Evolutionary conservation across 2,797 vertebrate genomes (phyloP), one percentile per base, ranked within the genome.

Genomic region (Esox lucius): DNA sequence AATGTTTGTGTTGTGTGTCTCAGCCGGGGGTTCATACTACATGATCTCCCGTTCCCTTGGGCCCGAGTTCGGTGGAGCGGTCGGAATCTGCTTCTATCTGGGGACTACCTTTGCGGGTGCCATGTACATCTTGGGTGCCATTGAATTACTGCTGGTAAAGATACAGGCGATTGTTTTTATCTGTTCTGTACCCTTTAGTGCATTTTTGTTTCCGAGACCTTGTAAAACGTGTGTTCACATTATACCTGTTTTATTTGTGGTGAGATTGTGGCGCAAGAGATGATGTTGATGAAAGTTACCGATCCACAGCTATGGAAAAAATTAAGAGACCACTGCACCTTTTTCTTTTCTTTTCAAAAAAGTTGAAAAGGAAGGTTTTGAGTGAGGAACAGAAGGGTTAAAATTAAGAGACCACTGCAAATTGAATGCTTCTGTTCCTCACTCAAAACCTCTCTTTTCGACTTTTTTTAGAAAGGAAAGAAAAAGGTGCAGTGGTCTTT

Each of bases 31-130:
- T 5, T 97, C 98, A 11, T 99, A 99, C 88, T 99, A 99, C 90
- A 99, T 99, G 98, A 99, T 99, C 88, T 99, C 98, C 0, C 97
- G 98, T 68, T 99, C 98, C 0, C 89, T 99, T 88, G 97, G 98
- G 64, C 98, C 98, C 0, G 98, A 99, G 90, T 99, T 99, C 70
- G 98, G 98, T 13, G 98, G 98, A 6, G 98, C 98, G 0, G 98
- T 99, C 68, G 98, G 98, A 46, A 98, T 99, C 86, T 99, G 98
- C 90, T 99, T 99, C 92, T 99, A 98, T 91, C 91, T 99, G 87
- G 98, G 98, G 78, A 99, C 98, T 74, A 99, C 98, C 12, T 99
- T 98, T 82, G 98, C 98, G 0, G 97, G 97, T 13, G 96, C 98
- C 87, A 99, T 99, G 98, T 99, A 99, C 87, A 99, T 99, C 87